These are phyloP conservation scores for Ciona savignyi DNA, from an alignment of 23 tunicate genomes.

Conservation along the genomic window DNA sequence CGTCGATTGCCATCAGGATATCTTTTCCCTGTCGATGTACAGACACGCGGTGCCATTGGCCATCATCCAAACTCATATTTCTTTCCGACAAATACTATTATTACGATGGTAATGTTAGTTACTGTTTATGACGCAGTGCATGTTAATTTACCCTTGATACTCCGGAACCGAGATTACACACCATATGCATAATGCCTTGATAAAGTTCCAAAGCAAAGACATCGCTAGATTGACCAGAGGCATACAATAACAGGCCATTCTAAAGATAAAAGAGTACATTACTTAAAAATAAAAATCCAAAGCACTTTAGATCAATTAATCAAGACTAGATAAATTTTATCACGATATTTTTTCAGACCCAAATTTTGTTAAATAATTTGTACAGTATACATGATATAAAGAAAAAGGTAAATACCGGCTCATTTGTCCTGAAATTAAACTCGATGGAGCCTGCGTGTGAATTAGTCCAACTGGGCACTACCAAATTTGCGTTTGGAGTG, in stretches of 20 bases:
- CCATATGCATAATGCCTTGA: conserved; percentile 20
- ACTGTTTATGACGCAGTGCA: too few relatives aligned
- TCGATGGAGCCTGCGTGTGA: conserved; percentile 24
- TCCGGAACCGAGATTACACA: conserved; percentile 34
- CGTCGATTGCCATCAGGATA: conserved; percentile 29
- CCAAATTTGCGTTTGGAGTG: conserved; percentile 40
- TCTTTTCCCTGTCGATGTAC: conserved; percentile 16
- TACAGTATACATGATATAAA: too few relatives aligned
- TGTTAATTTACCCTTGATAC: conserved; percentile 29
- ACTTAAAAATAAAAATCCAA: background rate
- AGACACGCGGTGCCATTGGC: conserved; percentile 53
- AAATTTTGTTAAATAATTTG: too few relatives aligned
- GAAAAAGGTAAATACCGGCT: conserved; percentile 35
- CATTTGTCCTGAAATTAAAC: conserved; percentile 54
- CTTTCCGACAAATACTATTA: background rate
- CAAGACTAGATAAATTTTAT: too few relatives aligned
- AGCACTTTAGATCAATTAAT: background rate
- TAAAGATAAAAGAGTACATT: too few relatives aligned
- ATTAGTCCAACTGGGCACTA: conserved; percentile 28
- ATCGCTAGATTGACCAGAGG: conserved; percentile 38
- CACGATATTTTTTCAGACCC: too few relatives aligned
- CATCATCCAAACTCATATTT: conserved; percentile 7
- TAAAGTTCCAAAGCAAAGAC: conserved; percentile 70
- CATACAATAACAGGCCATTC: conserved; percentile 64
- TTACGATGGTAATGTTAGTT: background rate